Evolutionary conservation across 2,113 vertebrate species (phyloP).

Genomic region (Misgurnus mizolepis): DNA sequence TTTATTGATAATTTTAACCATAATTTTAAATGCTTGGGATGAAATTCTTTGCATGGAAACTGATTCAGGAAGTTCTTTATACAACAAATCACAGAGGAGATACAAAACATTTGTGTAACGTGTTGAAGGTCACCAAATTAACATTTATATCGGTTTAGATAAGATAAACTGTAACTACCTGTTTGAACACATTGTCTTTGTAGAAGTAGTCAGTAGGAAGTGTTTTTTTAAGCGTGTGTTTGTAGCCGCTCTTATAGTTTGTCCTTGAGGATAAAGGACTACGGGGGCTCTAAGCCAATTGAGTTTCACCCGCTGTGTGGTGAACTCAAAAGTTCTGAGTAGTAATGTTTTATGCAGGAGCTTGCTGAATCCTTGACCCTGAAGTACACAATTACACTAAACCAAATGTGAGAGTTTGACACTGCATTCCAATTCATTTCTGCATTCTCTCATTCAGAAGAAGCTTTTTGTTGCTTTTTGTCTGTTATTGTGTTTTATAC

Average conservation of each 20-base stretch:
- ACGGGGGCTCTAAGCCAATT: conserved; percentile 5
- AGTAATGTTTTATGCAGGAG: conserved; percentile 42
- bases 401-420: not conserved
- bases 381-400: conserved; percentile 12
- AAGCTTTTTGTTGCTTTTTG: not conserved
- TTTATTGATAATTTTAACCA: not conserved
- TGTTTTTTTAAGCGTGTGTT: conserved; percentile 15
- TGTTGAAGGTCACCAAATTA: not conserved
- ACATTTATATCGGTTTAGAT: not conserved
- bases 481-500: not conserved
- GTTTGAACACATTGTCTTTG: conserved; percentile 12
- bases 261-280: conserved; percentile 37
- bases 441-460: not conserved
- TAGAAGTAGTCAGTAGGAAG: not conserved
- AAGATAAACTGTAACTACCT: not conserved
- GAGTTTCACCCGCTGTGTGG: conserved; percentile 36
- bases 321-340: conserved; percentile 28
- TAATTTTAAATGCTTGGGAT: not conserved
- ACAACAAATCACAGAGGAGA: not conserved
- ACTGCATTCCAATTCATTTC: not conserved
- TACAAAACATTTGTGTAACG: not conserved
- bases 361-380: conserved; percentile 35
- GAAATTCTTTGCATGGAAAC: not conserved
- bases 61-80: not conserved
- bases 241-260: conserved; percentile 10